Evolutionary conservation across 2,113 vertebrate species (phyloP).

Genomic region (Trinectes maculatus): DNA sequence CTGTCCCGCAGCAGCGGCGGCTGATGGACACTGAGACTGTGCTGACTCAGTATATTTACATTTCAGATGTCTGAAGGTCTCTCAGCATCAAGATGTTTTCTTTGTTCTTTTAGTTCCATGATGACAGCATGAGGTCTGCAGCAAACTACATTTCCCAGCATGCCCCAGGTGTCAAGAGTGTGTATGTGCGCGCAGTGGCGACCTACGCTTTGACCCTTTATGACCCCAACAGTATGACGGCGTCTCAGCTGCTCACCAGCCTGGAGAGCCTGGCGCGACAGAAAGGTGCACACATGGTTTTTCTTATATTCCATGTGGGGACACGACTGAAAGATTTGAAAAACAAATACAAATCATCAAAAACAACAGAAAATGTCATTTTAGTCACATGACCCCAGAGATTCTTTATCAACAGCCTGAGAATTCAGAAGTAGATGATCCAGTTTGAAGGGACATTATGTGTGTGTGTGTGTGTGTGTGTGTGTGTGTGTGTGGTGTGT

Average conservation of each 20-base stretch:
- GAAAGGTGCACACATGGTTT: conserved; percentile 63
- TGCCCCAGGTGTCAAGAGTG: conserved; percentile 72
- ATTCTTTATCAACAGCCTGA: too few relatives aligned
- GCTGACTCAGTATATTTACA: too few relatives aligned
- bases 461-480: too few relatives aligned
- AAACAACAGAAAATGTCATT: too few relatives aligned
- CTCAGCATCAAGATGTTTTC: background rate
- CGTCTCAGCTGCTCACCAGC: conserved; percentile 22
- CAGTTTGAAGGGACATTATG: too few relatives aligned
- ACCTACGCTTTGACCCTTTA: conserved; percentile 86
- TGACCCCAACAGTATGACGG: conserved; percentile 48
- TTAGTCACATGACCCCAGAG: too few relatives aligned
- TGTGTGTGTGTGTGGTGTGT: too few relatives aligned
- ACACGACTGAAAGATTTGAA: background rate
- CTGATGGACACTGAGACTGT: too few relatives aligned
- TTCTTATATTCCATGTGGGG: background rate
- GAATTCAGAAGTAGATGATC: too few relatives aligned
- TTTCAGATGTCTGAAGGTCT: background rate
- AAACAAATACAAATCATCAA: too few relatives aligned
- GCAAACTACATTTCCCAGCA: conserved; percentile 82
- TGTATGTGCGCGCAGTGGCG: conserved; percentile 85
- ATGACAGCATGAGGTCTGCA: conserved; percentile 76
- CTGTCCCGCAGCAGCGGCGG: too few relatives aligned
- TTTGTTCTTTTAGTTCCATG: conserved; percentile 79
- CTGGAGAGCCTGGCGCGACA: conserved; percentile 82